A percentile compares a stretch with the other conserved stretches of the same genome.
Conservation (phyloP, 2,113 vertebrate genomes). For the Dasypus novemcinctus region DNA sequence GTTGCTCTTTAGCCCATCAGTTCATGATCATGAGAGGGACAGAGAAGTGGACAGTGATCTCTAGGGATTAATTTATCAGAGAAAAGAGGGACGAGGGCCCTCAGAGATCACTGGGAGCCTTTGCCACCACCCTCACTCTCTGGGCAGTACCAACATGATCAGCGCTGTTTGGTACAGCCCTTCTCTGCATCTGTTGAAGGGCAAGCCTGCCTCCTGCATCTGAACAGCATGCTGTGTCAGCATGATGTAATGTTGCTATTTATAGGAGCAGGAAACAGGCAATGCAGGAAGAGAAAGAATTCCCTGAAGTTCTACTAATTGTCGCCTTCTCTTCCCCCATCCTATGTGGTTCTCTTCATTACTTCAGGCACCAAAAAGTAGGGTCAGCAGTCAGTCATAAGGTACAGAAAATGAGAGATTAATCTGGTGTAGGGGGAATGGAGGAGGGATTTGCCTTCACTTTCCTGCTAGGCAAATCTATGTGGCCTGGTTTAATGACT, state of each 20-base stretch:
- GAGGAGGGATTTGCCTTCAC: not conserved
- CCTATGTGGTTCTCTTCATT: not conserved
- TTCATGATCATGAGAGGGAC: not conserved
- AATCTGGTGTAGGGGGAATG: not conserved
- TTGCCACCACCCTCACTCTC: fast-evolving
- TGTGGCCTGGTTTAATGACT: not conserved
- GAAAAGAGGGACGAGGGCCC: not conserved
- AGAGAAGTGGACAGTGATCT: not conserved
- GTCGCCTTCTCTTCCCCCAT: not conserved
- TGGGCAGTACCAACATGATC: not conserved
- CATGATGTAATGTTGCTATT: slow-evolving; percentile 68
- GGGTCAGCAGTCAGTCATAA: slow-evolving; percentile 14
- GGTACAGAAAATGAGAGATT: not conserved
- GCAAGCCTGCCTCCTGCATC: not conserved
- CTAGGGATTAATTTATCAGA: not conserved
- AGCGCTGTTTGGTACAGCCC: not conserved
- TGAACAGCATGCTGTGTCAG: slow-evolving; percentile 25
- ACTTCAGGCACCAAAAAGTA: not conserved
- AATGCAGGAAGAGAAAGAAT: slow-evolving; percentile 25
- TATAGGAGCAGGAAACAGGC: slow-evolving; percentile 59
- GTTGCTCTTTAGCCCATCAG: not conserved
- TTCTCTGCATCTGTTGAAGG: not conserved
- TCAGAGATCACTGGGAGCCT: fast-evolving
- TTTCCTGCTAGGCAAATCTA: not conserved
- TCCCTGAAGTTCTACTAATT: slow-evolving; percentile 51